phyloP scores from a whole-genome alignment of 1,140 invertebrate genomes.

The Sogatella furcifera region DNA sequence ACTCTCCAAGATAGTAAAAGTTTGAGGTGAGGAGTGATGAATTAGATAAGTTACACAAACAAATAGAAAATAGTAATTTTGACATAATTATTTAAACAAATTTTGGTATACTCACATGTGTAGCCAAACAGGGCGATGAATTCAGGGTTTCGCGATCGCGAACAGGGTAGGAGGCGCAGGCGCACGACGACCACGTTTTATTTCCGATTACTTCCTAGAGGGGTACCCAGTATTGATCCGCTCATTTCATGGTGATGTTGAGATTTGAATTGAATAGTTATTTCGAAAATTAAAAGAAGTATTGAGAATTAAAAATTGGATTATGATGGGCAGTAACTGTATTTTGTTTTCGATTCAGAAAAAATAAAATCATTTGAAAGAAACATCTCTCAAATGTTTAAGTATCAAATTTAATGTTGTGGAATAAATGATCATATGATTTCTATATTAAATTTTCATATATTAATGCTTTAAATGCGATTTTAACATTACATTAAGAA shows the following conservation, averaged over 20 bases:
- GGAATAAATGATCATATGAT: too few relatives aligned
- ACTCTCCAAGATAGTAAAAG: neutral
- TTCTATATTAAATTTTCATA: too few relatives aligned
- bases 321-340: too few relatives aligned
- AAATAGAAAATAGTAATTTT: neutral
- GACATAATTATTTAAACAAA: neutral
- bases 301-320: too few relatives aligned
- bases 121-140: conserved; percentile 17
- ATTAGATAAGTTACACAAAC: neutral
- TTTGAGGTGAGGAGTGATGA: neutral
- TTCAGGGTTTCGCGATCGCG: neutral
- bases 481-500: too few relatives aligned
- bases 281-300: too few relatives aligned
- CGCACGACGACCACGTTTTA: conserved; percentile 18
- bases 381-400: too few relatives aligned
- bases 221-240: conserved; percentile 1
- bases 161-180: conserved; percentile 14
- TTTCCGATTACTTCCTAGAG: conserved; percentile 8
- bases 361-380: too few relatives aligned
- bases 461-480: too few relatives aligned
- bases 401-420: too few relatives aligned
- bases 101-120: conserved; percentile 21
- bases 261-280: too few relatives aligned
- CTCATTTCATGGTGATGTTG: neutral
- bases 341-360: too few relatives aligned